These are phyloP conservation scores for Theocolax elegans DNA, from an alignment of 1,140 invertebrate species.

Conservation along the genomic window DNA sequence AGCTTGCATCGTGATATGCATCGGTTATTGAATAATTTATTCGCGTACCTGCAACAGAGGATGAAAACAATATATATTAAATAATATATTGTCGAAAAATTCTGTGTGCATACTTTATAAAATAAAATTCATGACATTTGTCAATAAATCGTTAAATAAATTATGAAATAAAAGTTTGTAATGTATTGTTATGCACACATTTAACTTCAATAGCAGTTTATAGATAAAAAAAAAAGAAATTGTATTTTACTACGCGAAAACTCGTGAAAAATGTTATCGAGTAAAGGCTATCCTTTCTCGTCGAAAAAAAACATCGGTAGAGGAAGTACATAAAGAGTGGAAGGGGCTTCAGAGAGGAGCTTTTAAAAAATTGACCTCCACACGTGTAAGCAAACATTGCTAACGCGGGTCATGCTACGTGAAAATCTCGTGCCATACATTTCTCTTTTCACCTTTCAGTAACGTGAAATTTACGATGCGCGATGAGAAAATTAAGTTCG, in stretches of 20 bases:
- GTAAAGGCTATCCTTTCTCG: conserved; percentile 10
- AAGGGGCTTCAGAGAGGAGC: not conserved
- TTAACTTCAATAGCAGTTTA: too few species aligned
- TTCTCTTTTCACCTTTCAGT: not conserved
- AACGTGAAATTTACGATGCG: conserved; percentile 6
- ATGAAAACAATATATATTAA: too few species aligned
- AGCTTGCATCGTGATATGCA: too few species aligned
- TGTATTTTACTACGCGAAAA: not conserved
- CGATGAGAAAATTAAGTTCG: conserved; percentile 18
- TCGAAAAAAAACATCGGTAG: not conserved
- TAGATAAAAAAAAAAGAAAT: not conserved
- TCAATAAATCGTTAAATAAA: too few species aligned
- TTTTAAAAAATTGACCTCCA: conserved; percentile 14
- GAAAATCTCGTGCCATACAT: conserved; percentile 11
- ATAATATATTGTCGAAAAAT: too few species aligned
- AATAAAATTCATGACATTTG: too few species aligned
- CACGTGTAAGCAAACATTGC: not conserved
- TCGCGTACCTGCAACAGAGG: too few species aligned
- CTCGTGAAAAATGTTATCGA: conserved; percentile 9
- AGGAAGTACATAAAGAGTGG: not conserved
- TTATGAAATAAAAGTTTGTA: too few species aligned
- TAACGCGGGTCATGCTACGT: not conserved
- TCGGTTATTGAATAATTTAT: too few species aligned
- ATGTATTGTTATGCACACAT: too few species aligned
- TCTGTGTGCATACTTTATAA: too few species aligned